A percentile compares a stretch with the other conserved stretches of the same genome.
phyloP scores from a whole-genome alignment of 2,113 vertebrate genomes.

The Gracilinanus agilis region DNA sequence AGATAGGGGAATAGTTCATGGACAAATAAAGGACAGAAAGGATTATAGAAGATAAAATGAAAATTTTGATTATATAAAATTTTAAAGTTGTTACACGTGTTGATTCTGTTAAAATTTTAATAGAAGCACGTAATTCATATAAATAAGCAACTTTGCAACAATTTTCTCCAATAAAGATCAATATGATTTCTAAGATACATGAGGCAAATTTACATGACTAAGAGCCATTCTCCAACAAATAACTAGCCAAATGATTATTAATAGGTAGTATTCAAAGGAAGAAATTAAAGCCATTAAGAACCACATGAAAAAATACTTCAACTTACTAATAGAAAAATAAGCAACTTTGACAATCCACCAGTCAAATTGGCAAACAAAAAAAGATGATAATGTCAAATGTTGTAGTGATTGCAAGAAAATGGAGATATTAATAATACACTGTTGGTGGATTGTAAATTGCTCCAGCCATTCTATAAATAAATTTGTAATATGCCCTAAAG shows the following conservation, averaged over 20 bases:
- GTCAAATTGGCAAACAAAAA: too few relatives aligned
- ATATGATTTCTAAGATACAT: not conserved
- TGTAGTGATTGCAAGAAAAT: too few relatives aligned
- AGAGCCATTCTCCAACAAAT: not conserved
- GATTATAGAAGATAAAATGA: not conserved
- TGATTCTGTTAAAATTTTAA: not conserved
- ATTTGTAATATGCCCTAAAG: too few relatives aligned
- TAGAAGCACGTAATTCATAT: not conserved
- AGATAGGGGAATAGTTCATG: not conserved
- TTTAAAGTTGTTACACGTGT: not conserved
- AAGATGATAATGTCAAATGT: too few relatives aligned
- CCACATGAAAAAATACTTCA: too few relatives aligned
- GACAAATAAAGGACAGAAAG: not conserved
- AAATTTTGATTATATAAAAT: not conserved
- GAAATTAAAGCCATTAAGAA: too few relatives aligned
- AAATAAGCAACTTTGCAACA: not conserved
- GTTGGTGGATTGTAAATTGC: too few relatives aligned
- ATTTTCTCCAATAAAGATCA: not conserved
- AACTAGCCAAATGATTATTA: not conserved
- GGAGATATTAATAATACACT: too few relatives aligned
- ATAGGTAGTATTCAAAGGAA: not conserved
- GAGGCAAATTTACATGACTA: not conserved
- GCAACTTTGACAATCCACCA: too few relatives aligned
- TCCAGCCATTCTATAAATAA: too few relatives aligned
- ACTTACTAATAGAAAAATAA: too few relatives aligned